Evolutionary conservation across 2,888 invertebrate species (phyloP).

Genomic region (Polyommatus icarus): DNA sequence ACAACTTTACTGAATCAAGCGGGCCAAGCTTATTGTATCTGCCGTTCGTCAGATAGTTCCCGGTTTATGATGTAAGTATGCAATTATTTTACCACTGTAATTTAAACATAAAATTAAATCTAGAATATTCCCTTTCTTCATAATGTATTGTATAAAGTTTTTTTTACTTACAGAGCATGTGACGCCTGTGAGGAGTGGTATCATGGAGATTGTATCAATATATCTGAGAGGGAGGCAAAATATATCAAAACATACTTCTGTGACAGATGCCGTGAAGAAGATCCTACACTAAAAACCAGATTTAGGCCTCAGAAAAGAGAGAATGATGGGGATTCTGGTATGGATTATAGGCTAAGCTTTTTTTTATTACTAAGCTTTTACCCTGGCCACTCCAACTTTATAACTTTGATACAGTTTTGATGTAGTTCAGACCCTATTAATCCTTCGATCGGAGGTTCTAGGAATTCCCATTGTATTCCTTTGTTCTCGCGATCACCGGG

Average conservation of each 20-base stretch:
- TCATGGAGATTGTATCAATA: slow-evolving; percentile 98
- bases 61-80: slow-evolving; percentile 95
- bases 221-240: slow-evolving; percentile 95
- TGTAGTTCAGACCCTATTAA: not conserved
- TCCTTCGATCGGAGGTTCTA: too few species aligned
- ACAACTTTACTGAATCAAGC: slow-evolving; percentile 93
- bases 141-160: not conserved
- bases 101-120: not conserved
- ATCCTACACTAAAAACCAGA: slow-evolving; percentile 86
- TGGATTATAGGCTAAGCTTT: not conserved
- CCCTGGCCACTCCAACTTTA: not conserved
- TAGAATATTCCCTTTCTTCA: too few species aligned
- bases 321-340: slow-evolving; percentile 68
- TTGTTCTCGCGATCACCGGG: too few species aligned
- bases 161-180: slow-evolving; percentile 85
- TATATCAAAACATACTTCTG: slow-evolving; percentile 97
- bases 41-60: slow-evolving; percentile 95
- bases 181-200: slow-evolving; percentile 99
- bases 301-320: slow-evolving; percentile 76
- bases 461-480: too few species aligned
- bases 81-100: not conserved
- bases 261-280: slow-evolving; percentile 90
- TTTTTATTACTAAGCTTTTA: not conserved
- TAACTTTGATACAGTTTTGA: not conserved
- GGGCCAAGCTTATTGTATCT: slow-evolving; percentile 96